A percentile compares a stretch with the other conserved stretches of the same genome.
These are phyloP conservation scores for Trichomalopsis sarcophagae DNA, from an alignment of 1,140 invertebrate species.

Conservation along the genomic window DNA sequence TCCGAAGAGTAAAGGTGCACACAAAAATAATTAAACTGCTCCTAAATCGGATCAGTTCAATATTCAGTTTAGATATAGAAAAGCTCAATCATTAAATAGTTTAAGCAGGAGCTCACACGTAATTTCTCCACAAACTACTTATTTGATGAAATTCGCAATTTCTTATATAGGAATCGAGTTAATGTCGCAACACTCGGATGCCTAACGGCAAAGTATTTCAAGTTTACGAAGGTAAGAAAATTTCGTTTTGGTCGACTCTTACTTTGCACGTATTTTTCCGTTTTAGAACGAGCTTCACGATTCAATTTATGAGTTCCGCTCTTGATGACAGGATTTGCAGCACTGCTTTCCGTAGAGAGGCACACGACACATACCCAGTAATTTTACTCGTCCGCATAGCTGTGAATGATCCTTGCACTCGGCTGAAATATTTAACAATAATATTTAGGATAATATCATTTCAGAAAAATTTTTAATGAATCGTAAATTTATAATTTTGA, in stretches of 20 bases:
- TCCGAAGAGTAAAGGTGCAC: not conserved
- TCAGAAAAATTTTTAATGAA: not conserved
- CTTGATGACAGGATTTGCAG: conserved; percentile 83
- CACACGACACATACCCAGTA: conserved; percentile 89
- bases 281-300: conserved; percentile 31
- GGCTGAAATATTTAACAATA: conserved; percentile 70
- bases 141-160: not conserved
- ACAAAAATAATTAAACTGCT: conserved; percentile 19
- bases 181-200: not conserved
- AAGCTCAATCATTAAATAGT: conserved; percentile 9
- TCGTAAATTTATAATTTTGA: no score
- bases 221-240: conserved; percentile 53
- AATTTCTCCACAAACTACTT: not conserved
- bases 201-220: not conserved
- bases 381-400: conserved; percentile 86
- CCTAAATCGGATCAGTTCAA: not conserved
- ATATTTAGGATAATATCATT: no score
- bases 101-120: not conserved
- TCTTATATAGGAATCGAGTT: conserved; percentile 1
- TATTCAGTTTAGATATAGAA: conserved; percentile 2
- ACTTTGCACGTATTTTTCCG: conserved; percentile 49
- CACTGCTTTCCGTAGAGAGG: conserved; percentile 88
- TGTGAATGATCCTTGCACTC: conserved; percentile 87
- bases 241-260: conserved; percentile 54
- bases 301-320: not conserved